Conservation (phyloP, 2,888 invertebrate species). For the Dioctria rufipes region DNA sequence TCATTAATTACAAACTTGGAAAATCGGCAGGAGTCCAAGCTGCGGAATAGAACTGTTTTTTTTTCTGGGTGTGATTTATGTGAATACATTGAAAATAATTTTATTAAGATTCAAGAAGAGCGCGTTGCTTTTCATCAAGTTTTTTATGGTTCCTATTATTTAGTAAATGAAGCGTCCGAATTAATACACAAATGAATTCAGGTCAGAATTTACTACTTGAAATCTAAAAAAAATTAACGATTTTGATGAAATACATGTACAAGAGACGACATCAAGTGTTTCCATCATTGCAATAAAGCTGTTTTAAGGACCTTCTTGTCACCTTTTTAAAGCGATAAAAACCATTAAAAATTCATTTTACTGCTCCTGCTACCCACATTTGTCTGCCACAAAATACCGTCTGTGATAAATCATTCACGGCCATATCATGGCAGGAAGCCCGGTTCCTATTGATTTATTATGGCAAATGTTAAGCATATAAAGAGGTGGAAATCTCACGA, state of each 20-base stretch:
- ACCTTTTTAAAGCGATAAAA: conserved; percentile 27
- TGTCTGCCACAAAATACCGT: conserved; percentile 3
- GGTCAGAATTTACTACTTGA: not conserved
- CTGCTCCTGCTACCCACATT: conserved; percentile 17
- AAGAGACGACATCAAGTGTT: not conserved
- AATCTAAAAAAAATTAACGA: conserved; percentile 14
- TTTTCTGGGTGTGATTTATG: conserved; percentile 12
- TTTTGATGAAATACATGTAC: conserved; percentile 27
- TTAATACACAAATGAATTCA: not conserved
- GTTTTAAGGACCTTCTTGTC: conserved; percentile 1
- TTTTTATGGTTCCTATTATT: not conserved
- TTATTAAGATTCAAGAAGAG: conserved; percentile 6
- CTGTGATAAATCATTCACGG: conserved; percentile 24
- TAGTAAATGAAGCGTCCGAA: not conserved
- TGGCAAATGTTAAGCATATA: conserved; percentile 28
- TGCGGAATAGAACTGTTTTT: not conserved
- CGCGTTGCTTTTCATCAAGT: not conserved
- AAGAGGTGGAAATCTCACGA: not conserved
- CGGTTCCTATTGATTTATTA: conserved; percentile 28
- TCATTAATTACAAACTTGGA: conserved; percentile 36
- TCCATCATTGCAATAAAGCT: conserved; percentile 8
- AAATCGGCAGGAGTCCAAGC: not conserved
- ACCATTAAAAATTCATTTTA: conserved; percentile 19
- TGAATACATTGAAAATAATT: not conserved
- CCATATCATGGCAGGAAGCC: conserved; percentile 15